Percentiles rank a stretch among this genome's conserved stretches.
These are phyloP conservation scores for Bombycilla garrulus DNA, from an alignment of 2,113 vertebrate species.

Conservation along the genomic window DNA sequence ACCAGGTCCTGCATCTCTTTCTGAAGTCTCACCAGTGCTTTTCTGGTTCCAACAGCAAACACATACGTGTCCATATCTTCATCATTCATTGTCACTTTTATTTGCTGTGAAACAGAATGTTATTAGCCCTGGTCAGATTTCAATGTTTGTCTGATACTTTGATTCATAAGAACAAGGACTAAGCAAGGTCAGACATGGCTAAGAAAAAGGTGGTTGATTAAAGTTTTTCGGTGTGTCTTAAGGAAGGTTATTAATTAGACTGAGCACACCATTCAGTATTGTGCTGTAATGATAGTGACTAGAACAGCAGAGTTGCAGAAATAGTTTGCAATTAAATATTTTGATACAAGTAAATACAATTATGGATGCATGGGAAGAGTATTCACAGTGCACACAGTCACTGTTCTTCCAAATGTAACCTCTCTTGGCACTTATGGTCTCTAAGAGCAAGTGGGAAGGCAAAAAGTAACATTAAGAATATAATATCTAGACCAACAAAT, in stretches of 20 bases:
- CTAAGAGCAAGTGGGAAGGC: not conserved
- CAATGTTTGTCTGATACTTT: not conserved
- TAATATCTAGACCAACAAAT: not conserved
- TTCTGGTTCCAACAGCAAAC: conserved; percentile 93
- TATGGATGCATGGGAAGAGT: not conserved
- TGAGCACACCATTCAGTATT: not conserved
- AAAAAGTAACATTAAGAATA: not conserved
- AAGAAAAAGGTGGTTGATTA: not conserved
- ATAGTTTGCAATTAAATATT: not conserved
- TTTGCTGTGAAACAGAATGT: conserved; percentile 79
- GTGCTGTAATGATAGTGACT: not conserved
- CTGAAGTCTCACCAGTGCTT: conserved; percentile 90
- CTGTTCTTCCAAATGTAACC: not conserved
- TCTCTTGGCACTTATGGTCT: not conserved
- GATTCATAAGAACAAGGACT: not conserved
- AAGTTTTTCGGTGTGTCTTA: not conserved
- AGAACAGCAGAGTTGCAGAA: not conserved
- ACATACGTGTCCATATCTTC: conserved; percentile 99
- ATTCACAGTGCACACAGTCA: not conserved
- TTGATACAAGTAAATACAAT: not conserved
- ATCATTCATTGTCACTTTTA: conserved; percentile 97
- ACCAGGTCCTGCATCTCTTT: conserved; percentile 99
- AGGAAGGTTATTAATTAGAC: not conserved
- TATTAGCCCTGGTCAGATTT: not conserved
- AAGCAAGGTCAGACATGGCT: not conserved